phyloP scores from a whole-genome alignment of 35 echinoderm and acorn worm species.

The Acanthaster planci region DNA sequence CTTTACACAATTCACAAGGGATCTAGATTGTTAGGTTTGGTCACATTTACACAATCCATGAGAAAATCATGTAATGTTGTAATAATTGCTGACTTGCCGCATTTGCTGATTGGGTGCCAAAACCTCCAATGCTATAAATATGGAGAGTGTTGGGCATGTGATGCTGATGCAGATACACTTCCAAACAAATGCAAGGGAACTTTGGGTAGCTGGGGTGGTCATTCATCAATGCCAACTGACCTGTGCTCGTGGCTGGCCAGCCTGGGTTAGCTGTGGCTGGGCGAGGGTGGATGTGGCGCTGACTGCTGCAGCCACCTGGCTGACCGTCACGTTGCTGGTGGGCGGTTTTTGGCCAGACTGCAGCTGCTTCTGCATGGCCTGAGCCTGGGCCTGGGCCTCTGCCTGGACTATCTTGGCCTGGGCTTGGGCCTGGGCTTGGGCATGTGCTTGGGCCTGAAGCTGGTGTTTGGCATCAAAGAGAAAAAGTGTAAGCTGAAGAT shows the following conservation, averaged over 20 bases:
- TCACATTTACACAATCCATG: too few species aligned
- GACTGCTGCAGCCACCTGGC: conserved; percentile 37
- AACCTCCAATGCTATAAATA: too few species aligned
- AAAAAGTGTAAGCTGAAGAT: too few species aligned
- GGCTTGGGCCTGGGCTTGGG: conserved; percentile 84
- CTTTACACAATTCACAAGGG: too few species aligned
- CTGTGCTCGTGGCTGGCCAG: conserved; percentile 21
- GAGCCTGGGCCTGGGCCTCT: conserved; percentile 89
- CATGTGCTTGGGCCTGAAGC: conserved; percentile 39
- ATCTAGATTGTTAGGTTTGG: too few species aligned
- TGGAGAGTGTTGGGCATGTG: too few species aligned
- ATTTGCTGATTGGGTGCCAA: too few species aligned
- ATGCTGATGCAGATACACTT: too few species aligned
- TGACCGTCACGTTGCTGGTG: conserved; percentile 54
- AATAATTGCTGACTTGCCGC: too few species aligned
- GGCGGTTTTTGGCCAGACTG: conserved; percentile 44
- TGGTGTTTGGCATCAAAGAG: background rate
- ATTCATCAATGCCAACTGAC: background rate
- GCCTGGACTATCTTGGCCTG: conserved; percentile 86
- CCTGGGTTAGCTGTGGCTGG: conserved; percentile 38
- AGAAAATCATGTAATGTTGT: too few species aligned
- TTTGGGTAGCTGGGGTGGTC: too few species aligned
- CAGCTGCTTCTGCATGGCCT: conserved; percentile 68
- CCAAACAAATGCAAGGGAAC: too few species aligned
- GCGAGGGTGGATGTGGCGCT: conserved; percentile 35